Conservation (phyloP, 2,888 invertebrate species). For the Catocala nupta region DNA sequence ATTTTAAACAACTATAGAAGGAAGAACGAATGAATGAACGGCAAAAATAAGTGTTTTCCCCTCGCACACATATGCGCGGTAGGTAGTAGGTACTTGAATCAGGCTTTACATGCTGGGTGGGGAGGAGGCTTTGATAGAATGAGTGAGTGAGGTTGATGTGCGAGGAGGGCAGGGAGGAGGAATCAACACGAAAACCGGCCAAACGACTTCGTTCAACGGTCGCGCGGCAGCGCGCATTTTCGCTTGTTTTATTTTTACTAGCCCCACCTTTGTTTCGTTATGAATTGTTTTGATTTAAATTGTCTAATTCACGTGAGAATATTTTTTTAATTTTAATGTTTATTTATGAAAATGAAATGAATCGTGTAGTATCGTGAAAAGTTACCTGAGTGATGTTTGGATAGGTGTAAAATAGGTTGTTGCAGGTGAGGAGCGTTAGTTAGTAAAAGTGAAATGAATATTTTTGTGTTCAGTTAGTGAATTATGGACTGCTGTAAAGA, state of each 20-base stretch:
- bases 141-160: conserved; percentile 57
- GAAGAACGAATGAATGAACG: conserved; percentile 44
- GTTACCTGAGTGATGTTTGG: conserved; percentile 67
- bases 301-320: conserved; percentile 38
- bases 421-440: conserved; percentile 65
- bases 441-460: conserved; percentile 79
- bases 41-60: not conserved
- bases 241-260: conserved; percentile 73
- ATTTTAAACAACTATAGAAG: conserved; percentile 10
- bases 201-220: conserved; percentile 85
- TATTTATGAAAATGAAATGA: conserved; percentile 55
- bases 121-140: conserved; percentile 64
- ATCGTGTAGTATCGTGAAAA: conserved; percentile 47
- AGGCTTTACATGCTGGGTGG: conserved; percentile 13
- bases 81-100: not conserved
- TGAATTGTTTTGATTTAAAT: conserved; percentile 66
- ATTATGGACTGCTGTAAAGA: conserved; percentile 78
- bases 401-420: conserved; percentile 65
- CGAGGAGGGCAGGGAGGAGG: conserved; percentile 64
- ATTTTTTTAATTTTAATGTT: conserved; percentile 44
- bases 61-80: conserved; percentile 1
- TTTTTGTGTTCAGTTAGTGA: conserved; percentile 72
- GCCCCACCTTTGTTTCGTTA: conserved; percentile 83
- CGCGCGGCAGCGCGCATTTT: conserved; percentile 79
- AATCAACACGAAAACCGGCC: conserved; percentile 77